Percentiles rank a stretch among this genome's conserved stretches.
Evolutionary conservation across 2,888 invertebrate species (phyloP).

Genomic region (Caenorhabditis panamensis): DNA sequence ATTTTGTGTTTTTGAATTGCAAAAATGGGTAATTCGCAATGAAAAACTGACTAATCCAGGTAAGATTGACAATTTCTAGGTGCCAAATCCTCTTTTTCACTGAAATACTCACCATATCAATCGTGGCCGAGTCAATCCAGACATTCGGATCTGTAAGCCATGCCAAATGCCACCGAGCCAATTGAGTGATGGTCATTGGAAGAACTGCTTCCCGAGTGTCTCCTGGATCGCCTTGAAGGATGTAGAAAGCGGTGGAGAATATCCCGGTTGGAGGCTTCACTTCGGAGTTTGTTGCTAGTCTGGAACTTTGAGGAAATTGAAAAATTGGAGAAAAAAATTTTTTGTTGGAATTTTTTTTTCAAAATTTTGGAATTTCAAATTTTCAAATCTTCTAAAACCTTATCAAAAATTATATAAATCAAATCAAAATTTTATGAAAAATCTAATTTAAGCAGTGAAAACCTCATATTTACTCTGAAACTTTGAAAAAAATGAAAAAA

Average conservation of each 20-base stretch:
- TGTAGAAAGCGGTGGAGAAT: background rate
- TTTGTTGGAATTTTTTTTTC: background rate
- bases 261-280: no score
- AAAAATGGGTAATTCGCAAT: background rate
- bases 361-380: no score
- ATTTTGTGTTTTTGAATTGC: background rate
- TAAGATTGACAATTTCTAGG: no score
- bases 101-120: conserved; percentile 33
- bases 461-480: background rate
- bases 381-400: no score
- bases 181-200: conserved; percentile 9
- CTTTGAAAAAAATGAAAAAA: background rate
- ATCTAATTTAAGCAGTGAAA: no score
- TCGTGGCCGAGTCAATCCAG: conserved; percentile 44
- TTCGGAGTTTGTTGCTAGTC: no score
- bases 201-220: background rate
- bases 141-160: conserved; percentile 50
- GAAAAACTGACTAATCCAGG: no score
- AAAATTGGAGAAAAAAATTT: conserved; percentile 3
- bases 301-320: no score
- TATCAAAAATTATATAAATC: no score
- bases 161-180: conserved; percentile 34
- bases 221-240: background rate
- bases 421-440: no score
- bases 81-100: background rate